phyloP scores from a whole-genome alignment of 2,113 vertebrate species.

The Antechinus stuartii region DNA sequence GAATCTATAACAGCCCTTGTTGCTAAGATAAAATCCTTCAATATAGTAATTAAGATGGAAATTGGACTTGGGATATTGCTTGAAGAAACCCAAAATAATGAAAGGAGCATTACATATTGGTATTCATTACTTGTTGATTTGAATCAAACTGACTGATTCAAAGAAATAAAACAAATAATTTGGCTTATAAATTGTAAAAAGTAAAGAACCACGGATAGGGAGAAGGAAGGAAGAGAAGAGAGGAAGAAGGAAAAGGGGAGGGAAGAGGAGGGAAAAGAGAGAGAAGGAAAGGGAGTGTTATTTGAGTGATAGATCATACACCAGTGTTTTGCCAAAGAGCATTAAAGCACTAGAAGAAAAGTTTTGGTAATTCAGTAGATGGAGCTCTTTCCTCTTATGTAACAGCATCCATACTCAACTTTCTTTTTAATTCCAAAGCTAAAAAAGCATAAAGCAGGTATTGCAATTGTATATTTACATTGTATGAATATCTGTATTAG shows the following conservation, averaged over 20 bases:
- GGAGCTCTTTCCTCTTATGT: slow-evolving; percentile 18
- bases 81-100: slow-evolving; percentile 9
- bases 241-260: neutral
- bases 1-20: slow-evolving; percentile 13
- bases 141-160: neutral
- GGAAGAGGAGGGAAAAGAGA: neutral
- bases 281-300: neutral
- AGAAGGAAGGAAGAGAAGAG: neutral
- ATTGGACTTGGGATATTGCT: neutral
- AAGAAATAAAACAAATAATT: neutral
- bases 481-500: neutral
- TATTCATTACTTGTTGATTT: slow-evolving; percentile 1
- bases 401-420: neutral
- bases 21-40: neutral
- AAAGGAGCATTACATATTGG: neutral
- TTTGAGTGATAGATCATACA: slow-evolving; percentile 1
- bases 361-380: neutral
- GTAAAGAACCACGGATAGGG: neutral
- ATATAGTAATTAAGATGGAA: neutral
- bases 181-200: neutral
- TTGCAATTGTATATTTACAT: neutral
- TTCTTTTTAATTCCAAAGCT: neutral
- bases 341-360: neutral
- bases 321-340: neutral
- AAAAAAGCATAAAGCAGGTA: slow-evolving; percentile 20